A percentile compares a stretch with the other conserved stretches of the same genome.
These are phyloP conservation scores for Phortica magna DNA, from an alignment of 2,888 invertebrate species.

Conservation along the genomic window DNA sequence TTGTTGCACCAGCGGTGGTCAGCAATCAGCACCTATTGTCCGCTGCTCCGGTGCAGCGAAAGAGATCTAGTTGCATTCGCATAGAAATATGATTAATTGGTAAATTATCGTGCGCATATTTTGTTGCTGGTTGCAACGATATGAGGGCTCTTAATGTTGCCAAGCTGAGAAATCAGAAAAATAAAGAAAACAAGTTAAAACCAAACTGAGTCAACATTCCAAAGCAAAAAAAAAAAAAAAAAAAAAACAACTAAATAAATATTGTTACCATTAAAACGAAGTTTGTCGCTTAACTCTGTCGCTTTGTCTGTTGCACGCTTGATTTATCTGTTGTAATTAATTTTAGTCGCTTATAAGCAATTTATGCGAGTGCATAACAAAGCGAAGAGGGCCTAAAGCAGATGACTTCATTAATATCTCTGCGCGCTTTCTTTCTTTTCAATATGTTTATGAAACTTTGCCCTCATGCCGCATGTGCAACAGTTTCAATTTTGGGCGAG, in stretches of 20 bases:
- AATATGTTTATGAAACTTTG: neutral
- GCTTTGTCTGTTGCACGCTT: slow-evolving; percentile 26
- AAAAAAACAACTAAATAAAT: neutral
- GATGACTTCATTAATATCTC: slow-evolving; percentile 32
- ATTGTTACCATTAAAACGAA: slow-evolving; percentile 24
- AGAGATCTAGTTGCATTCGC: slow-evolving; percentile 43
- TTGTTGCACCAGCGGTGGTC: slow-evolving; percentile 48
- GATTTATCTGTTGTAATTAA: slow-evolving; percentile 33
- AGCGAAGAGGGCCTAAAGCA: slow-evolving; percentile 1
- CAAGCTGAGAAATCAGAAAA: neutral
- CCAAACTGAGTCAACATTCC: neutral
- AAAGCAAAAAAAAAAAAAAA: neutral
- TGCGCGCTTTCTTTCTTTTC: neutral
- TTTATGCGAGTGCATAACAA: slow-evolving; percentile 17
- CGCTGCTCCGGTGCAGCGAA: slow-evolving; percentile 41
- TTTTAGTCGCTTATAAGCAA: slow-evolving; percentile 20
- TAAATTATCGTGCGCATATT: slow-evolving; percentile 65
- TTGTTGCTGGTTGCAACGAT: neutral
- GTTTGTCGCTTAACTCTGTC: slow-evolving; percentile 47
- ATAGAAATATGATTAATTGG: slow-evolving; percentile 74
- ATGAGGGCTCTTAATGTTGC: slow-evolving; percentile 3
- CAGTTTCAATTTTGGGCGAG: slow-evolving; percentile 57
- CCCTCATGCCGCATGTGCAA: slow-evolving; percentile 43
- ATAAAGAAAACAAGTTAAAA: neutral
- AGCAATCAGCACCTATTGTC: slow-evolving; percentile 77